Conservation (phyloP, 2,888 invertebrate genomes). For the Mythimna vitellina region DNA sequence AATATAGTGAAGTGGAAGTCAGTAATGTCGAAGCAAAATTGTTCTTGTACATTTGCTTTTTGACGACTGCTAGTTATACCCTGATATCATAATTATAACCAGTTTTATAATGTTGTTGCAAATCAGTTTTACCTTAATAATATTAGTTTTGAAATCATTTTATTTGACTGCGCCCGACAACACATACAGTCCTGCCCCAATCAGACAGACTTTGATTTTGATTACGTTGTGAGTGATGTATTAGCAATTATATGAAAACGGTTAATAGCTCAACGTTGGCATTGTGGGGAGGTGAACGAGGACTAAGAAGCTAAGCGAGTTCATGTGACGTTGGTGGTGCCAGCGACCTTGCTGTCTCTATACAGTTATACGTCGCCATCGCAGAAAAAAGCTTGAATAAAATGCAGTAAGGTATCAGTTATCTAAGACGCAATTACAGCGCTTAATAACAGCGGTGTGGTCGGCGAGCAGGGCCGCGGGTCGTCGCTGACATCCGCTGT, state of each 20-base stretch:
- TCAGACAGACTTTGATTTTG: constrained; percentile 27
- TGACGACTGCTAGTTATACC: background rate
- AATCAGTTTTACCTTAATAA: constrained; percentile 35
- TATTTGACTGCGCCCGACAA: constrained; percentile 4
- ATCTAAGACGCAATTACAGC: constrained; percentile 58
- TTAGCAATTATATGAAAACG: constrained; percentile 45
- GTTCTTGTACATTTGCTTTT: constrained; percentile 1
- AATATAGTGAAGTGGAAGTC: background rate
- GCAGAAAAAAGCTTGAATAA: constrained; percentile 40
- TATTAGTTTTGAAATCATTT: constrained; percentile 33
- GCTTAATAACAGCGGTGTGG: constrained; percentile 43
- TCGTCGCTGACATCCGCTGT: constrained; percentile 60
- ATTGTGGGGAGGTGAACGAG: constrained; percentile 45
- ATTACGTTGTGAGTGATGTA: constrained; percentile 20
- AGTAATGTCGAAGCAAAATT: background rate
- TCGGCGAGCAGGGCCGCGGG: constrained; percentile 22
- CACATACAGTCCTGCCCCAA: background rate
- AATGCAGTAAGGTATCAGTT: constrained; percentile 50
- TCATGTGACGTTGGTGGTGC: constrained; percentile 2
- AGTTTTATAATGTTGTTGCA: constrained; percentile 30
- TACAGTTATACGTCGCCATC: constrained; percentile 16
- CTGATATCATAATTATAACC: background rate
- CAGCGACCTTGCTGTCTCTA: constrained; percentile 22
- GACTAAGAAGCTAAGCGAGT: background rate
- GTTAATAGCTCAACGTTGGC: constrained; percentile 21